phyloP scores from a whole-genome alignment of 2,888 invertebrate species.

The Chironomus tentans region DNA sequence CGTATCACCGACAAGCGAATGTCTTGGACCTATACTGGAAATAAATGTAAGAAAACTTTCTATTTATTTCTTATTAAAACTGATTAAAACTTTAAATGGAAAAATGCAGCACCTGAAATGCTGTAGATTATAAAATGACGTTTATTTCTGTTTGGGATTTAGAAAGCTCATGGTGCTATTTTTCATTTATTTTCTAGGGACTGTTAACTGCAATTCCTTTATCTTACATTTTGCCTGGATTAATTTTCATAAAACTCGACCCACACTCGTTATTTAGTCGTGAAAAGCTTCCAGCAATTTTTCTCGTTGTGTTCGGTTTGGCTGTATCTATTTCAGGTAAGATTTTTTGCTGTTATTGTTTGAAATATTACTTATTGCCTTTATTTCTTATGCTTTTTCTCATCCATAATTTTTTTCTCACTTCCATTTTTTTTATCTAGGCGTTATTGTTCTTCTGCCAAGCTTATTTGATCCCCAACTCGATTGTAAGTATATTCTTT shows the following conservation, averaged over 20 bases:
- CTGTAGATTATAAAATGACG: not conserved
- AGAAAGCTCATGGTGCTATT: not conserved
- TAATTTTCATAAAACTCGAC: constrained; percentile 67
- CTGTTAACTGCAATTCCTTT: constrained; percentile 72
- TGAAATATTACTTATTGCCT: not conserved
- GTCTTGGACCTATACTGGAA: constrained; percentile 72
- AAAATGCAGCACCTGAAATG: not conserved
- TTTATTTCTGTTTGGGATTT: not conserved
- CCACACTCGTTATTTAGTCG: constrained; percentile 57
- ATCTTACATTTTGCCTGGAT: constrained; percentile 71
- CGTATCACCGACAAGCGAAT: constrained; percentile 73
- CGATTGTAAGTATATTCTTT: constrained; percentile 2
- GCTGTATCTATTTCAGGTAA: constrained; percentile 37
- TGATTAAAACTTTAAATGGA: not conserved
- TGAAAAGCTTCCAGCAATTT: constrained; percentile 61
- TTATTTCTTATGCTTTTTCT: not conserved
- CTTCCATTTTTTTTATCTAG: constrained; percentile 28
- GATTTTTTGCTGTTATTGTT: not conserved
- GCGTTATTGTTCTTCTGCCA: constrained; percentile 39
- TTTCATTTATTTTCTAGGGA: constrained; percentile 47
- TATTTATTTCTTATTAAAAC: not conserved
- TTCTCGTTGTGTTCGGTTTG: constrained; percentile 57
- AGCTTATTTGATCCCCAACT: constrained; percentile 37
- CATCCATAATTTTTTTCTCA: not conserved
- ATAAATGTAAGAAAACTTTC: constrained; percentile 54